Percentiles rank a stretch among this genome's conserved stretches.
These are phyloP conservation scores for Vulpes vulpes DNA, from an alignment of 2,113 vertebrate species.

Conservation along the genomic window DNA sequence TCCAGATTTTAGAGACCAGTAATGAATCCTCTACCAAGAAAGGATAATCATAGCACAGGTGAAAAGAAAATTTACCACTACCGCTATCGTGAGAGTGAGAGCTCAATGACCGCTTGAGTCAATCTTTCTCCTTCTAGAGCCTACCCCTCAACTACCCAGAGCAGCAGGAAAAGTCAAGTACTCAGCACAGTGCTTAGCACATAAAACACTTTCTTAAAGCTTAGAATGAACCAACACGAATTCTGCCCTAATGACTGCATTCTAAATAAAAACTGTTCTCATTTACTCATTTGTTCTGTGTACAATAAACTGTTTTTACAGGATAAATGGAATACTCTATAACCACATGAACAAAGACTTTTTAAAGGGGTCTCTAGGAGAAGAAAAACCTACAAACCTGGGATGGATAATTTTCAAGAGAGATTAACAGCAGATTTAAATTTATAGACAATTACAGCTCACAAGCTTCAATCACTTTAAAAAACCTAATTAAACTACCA, in stretches of 20 bases:
- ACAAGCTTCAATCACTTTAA: constrained; percentile 8
- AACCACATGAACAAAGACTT: neutral
- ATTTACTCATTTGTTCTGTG: constrained; percentile 42
- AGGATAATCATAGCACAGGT: neutral
- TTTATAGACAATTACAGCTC: constrained; percentile 37
- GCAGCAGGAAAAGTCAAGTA: neutral
- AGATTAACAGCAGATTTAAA: constrained; percentile 49
- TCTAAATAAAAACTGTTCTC: constrained; percentile 12
- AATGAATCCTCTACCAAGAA: neutral
- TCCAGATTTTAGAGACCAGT: constrained; percentile 7
- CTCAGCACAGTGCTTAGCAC: neutral
- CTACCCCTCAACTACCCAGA: accelerated
- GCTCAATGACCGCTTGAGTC: neutral
- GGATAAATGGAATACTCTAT: neutral
- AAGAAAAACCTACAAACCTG: constrained; percentile 2
- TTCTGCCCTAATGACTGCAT: neutral
- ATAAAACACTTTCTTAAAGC: neutral
- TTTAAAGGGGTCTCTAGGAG: neutral
- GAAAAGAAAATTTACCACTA: constrained; percentile 23
- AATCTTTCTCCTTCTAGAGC: neutral
- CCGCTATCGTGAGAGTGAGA: neutral
- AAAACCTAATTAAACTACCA: constrained; percentile 39
- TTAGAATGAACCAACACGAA: neutral
- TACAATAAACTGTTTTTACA: neutral
- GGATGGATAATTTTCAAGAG: neutral